phyloP scores from a whole-genome alignment of 2,113 vertebrate species.

The Ctenomys sociabilis region DNA sequence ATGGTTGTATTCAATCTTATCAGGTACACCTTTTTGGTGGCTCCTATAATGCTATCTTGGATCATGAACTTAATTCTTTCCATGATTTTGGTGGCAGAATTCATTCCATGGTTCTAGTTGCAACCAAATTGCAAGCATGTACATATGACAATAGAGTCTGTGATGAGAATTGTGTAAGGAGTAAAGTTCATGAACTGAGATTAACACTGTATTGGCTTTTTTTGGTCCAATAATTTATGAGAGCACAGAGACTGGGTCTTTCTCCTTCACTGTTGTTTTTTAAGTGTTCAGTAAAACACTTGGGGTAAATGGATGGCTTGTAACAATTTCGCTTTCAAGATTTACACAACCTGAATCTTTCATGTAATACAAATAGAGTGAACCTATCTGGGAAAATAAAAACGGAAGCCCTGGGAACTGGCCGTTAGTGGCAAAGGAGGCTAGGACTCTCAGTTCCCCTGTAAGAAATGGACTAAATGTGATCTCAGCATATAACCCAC shows the following conservation, averaged over 20 bases:
- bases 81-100: not conserved
- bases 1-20: not conserved
- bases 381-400: not conserved
- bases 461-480: not conserved
- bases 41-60: not conserved
- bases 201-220: not conserved
- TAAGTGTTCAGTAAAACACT: not conserved
- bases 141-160: not conserved
- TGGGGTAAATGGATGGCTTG: not conserved
- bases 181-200: not conserved
- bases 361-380: not conserved
- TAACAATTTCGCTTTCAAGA: not conserved
- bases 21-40: not conserved
- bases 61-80: not conserved
- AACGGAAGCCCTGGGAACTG: not conserved
- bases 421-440: not conserved
- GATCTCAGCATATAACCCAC: not conserved
- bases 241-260: not conserved
- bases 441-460: not conserved
- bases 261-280: not conserved
- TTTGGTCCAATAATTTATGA: not conserved
- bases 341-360: not conserved
- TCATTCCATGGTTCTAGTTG: not conserved
- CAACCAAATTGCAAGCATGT: not conserved
- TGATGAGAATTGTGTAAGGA: not conserved